phyloP scores from a whole-genome alignment of 2,888 invertebrate species.

The Melieria crassipennis region DNA sequence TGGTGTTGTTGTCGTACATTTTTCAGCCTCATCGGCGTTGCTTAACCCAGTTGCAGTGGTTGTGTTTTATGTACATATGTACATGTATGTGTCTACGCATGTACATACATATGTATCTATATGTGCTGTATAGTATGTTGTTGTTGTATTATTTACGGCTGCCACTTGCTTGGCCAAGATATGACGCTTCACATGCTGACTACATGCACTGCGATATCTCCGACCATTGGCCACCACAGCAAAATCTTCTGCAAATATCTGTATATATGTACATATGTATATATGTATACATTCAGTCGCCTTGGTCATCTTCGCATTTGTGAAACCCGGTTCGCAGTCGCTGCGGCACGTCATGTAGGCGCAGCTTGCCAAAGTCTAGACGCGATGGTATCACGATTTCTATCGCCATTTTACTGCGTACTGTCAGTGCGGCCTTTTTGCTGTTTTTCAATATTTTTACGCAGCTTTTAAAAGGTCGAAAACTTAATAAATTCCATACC shows the following conservation, averaged over 20 bases:
- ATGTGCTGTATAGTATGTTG: not conserved
- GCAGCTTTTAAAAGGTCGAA: no score
- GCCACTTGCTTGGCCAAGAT: not conserved
- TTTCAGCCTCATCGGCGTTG: not conserved
- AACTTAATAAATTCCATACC: no score
- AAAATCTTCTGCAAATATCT: slow-evolving; percentile 32
- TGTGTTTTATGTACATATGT: slow-evolving; percentile 3
- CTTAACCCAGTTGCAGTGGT: slow-evolving; percentile 25
- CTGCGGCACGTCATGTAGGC: slow-evolving; percentile 47
- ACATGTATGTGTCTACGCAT: no score
- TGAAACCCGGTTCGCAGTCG: slow-evolving; percentile 32
- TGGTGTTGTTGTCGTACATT: not conserved
- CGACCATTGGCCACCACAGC: slow-evolving; percentile 35
- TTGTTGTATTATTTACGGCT: slow-evolving; percentile 9
- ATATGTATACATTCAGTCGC: slow-evolving; percentile 8
- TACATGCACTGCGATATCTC: slow-evolving; percentile 13
- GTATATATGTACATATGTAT: slow-evolving; percentile 22
- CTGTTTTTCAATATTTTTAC: slow-evolving; percentile 24
- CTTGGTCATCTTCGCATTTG: slow-evolving; percentile 19
- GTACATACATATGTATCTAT: no score
- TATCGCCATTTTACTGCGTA: slow-evolving; percentile 56
- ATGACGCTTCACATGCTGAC: slow-evolving; percentile 17
- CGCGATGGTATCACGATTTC: slow-evolving; percentile 64
- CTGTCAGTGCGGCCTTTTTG: slow-evolving; percentile 35
- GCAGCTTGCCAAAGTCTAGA: slow-evolving; percentile 62